Percentiles rank a stretch among this genome's conserved stretches.
Conservation (phyloP, 2,888 invertebrate genomes). For the Thera obeliscata region DNA sequence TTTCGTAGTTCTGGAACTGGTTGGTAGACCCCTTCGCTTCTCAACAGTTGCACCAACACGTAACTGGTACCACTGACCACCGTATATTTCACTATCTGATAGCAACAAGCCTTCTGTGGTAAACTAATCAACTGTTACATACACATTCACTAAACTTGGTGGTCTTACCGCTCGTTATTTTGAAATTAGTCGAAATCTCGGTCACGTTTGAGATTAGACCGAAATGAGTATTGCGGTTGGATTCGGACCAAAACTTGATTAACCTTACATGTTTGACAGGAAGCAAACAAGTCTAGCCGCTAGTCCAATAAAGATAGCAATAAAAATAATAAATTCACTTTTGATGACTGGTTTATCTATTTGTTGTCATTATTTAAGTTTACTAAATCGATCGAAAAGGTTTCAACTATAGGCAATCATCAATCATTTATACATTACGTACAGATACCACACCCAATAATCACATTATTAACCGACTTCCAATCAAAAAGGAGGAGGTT, state of each 20-base stretch:
- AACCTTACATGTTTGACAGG: slow-evolving; percentile 22
- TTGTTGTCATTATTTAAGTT: not conserved
- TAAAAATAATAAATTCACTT: not conserved
- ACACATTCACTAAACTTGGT: slow-evolving; percentile 33
- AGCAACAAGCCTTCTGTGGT: slow-evolving; percentile 47
- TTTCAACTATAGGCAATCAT: too few species aligned
- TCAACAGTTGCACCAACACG: slow-evolving; percentile 23
- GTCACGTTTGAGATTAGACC: slow-evolving; percentile 33
- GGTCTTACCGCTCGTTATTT: slow-evolving; percentile 29
- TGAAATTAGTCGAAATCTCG: slow-evolving; percentile 39
- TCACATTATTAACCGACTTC: too few species aligned
- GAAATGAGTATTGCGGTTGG: slow-evolving; percentile 18
- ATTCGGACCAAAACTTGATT: slow-evolving; percentile 15
- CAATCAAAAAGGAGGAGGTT: too few species aligned
- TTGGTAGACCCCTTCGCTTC: slow-evolving; percentile 4
- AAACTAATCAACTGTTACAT: slow-evolving; percentile 51
- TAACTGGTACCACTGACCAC: slow-evolving; percentile 49
- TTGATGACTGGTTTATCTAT: not conserved
- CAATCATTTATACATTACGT: too few species aligned
- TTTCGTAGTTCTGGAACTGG: not conserved
- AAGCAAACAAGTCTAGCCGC: slow-evolving; percentile 6
- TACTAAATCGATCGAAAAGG: too few species aligned
- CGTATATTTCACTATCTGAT: slow-evolving; percentile 41
- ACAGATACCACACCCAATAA: too few species aligned
- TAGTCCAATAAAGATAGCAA: slow-evolving; percentile 5